Evolutionary conservation across 2,888 invertebrate genomes (phyloP).

Genomic region (Acanthoscelides obtectus): DNA sequence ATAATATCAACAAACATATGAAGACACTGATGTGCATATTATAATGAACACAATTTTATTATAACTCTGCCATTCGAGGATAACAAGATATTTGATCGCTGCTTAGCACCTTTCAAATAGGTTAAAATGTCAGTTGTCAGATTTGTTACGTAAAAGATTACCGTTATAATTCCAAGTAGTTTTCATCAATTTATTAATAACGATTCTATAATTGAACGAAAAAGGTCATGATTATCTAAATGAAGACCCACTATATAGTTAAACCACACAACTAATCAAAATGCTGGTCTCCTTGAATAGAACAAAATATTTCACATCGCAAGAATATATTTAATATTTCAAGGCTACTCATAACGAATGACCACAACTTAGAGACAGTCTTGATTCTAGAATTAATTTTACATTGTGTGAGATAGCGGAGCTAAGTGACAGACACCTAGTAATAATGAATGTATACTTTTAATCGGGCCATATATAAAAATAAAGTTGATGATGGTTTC

Average conservation of each 20-base stretch:
- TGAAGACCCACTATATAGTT: not conserved
- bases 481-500: too few species aligned
- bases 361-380: not conserved
- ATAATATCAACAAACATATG: not conserved
- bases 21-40: not conserved
- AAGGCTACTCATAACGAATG: not conserved
- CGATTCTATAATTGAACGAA: not conserved
- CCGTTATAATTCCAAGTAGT: not conserved
- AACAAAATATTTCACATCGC: not conserved
- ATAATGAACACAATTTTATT: not conserved
- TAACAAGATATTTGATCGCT: not conserved
- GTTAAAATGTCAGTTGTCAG: not conserved
- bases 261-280: not conserved
- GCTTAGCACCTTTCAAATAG: not conserved
- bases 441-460: too few species aligned
- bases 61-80: not conserved
- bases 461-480: too few species aligned
- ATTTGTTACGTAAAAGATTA: not conserved
- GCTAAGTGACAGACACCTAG: not conserved
- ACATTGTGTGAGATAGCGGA: conserved; percentile 38
- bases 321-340: not conserved
- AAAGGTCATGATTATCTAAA: not conserved
- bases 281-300: not conserved
- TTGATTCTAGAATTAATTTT: too few species aligned
- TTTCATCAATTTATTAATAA: not conserved